phyloP scores from a whole-genome alignment of 2,888 invertebrate species.

The Phyllotreta striolata region DNA sequence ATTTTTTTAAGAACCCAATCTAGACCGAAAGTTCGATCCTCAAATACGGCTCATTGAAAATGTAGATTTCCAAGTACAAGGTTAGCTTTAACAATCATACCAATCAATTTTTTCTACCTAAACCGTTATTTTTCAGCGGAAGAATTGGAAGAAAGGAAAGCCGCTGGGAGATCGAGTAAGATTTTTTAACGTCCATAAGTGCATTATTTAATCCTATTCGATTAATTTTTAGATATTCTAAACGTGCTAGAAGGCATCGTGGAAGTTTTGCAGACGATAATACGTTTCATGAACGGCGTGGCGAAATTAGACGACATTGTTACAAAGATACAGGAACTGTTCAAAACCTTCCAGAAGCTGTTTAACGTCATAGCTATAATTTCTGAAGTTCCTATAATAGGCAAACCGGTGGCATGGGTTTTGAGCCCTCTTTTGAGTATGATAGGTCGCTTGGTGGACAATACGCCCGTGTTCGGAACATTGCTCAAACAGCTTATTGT shows the following conservation, averaged over 20 bases:
- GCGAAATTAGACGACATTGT: slow-evolving; percentile 8
- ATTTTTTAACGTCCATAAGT: neutral
- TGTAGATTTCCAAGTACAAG: neutral
- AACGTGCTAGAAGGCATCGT: slow-evolving; percentile 1
- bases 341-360: slow-evolving; percentile 3
- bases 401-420: neutral
- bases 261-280: slow-evolving; percentile 1
- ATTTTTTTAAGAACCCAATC: too few species aligned
- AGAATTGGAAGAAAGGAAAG: slow-evolving; percentile 1
- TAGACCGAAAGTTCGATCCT: too few species aligned
- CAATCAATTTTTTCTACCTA: neutral
- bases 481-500: slow-evolving; percentile 9
- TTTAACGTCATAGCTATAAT: slow-evolving; percentile 10
- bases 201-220: too few species aligned
- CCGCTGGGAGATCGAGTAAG: slow-evolving; percentile 2
- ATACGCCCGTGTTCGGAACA: slow-evolving; percentile 19
- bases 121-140: slow-evolving; percentile 1
- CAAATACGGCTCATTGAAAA: too few species aligned
- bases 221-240: slow-evolving; percentile 7
- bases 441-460: neutral
- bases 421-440: neutral
- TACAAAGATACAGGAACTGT: slow-evolving; percentile 1
- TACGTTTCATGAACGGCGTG: neutral
- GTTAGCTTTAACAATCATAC: slow-evolving; percentile 4
- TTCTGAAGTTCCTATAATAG: slow-evolving; percentile 9